Evolutionary conservation across 2,797 vertebrate species (phyloP), one percentile per base, ranked within the genome.

Genomic region (Morus bassanus): DNA sequence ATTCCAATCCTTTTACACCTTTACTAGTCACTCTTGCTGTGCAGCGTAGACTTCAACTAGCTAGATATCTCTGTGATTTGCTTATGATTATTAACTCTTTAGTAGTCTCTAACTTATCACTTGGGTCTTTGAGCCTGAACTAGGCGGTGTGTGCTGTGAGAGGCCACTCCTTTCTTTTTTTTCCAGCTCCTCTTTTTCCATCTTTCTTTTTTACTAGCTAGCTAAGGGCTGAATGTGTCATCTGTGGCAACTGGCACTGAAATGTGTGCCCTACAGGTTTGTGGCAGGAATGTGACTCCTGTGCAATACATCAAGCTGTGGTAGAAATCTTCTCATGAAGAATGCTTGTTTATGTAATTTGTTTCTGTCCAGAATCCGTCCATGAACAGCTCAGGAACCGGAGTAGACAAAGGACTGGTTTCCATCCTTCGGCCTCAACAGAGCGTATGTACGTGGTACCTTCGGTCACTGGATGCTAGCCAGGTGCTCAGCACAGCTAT

Each of bases 371-470:
- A 99, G 99, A 88, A 97, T 13, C 96, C 98, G 0, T 96, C 54
- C 7, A 70, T 56, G 7, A 98, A 98, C 68, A 95, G 76, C 33
- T 99, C 98, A 0, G 97, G 97, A 89, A 98, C 98, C 0, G 98
- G 98, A 10, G 96, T 86, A 23, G 99, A 99, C 97, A 94, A 80
- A 2, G 99, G 99, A 10, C 97, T 99, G 74, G 97, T 99, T 94
- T 99, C 98, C 7, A 18, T 97, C 45, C 98, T 99, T 10, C 85
- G 56, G 35, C 98, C 97, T 0, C 88, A 96, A 35, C 99, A 99
- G 94, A 98, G 54, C 0, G 19, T 97, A 30, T 98, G 99, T 45
- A 98, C 98, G 0, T 98, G 99, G 98, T 99, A 99, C 94, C 96
- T 99, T 90, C 93, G 96, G 6, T 97, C 99, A 2, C 76, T 95